phyloP scores from a whole-genome alignment of 2,797 vertebrate species.

The Characodon lateralis region DNA sequence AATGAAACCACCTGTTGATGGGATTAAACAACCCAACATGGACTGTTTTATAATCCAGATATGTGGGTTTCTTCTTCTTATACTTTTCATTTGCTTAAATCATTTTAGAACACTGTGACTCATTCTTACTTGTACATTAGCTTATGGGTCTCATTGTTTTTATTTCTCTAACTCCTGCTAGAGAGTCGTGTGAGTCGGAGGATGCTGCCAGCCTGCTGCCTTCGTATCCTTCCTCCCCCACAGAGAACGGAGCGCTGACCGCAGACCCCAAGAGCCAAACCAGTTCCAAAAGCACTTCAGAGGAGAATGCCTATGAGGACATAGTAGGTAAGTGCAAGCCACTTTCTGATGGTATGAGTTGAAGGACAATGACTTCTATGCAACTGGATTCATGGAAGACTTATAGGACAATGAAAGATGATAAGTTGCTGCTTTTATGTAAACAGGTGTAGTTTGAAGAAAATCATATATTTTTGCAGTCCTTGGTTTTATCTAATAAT shows the following conservation, averaged over 20 bases:
- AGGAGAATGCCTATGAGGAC: conserved; percentile 98
- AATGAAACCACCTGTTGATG: conserved; percentile 26
- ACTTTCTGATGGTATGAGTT: background rate
- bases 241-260: conserved; percentile 89
- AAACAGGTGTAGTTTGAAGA: background rate
- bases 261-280: conserved; percentile 84
- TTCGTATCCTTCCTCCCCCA: conserved; percentile 86
- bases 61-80: conserved; percentile 23
- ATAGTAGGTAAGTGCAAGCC: conserved; percentile 89
- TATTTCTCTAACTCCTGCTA: conserved; percentile 62
- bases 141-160: conserved; percentile 17
- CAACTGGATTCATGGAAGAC: background rate
- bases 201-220: conserved; percentile 89
- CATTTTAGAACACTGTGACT: conserved; percentile 9
- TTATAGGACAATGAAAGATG: background rate
- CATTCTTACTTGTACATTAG: conserved; percentile 23
- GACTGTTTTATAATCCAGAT: conserved; percentile 26
- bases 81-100: conserved; percentile 8
- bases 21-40: conserved; percentile 20
- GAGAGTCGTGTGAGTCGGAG: conserved; percentile 94
- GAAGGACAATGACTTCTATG: background rate
- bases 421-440: background rate
- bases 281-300: conserved; percentile 95
- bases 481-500: background rate
- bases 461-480: background rate